phyloP scores from a whole-genome alignment of 1,140 invertebrate genomes.

The Brachionus rotundiformis region DNA sequence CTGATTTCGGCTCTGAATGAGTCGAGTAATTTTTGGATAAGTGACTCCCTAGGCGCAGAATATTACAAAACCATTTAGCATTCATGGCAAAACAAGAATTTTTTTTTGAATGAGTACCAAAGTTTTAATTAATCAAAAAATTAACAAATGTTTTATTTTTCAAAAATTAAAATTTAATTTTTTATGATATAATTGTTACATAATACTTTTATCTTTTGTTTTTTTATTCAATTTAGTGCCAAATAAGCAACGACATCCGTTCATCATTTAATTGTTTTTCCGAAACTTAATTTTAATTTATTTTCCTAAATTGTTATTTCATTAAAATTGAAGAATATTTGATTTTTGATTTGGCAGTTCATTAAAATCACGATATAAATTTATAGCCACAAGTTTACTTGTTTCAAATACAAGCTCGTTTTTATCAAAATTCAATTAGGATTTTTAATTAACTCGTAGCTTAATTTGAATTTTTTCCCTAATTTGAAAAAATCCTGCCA shows the following conservation, averaged over 20 bases:
- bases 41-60: neutral
- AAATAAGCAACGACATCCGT: neutral
- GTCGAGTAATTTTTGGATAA: neutral
- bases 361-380: neutral
- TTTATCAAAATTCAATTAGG: neutral
- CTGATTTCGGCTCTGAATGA: neutral
- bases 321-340: neutral
- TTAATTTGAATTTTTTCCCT: neutral
- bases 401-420: neutral
- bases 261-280: neutral
- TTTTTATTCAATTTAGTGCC: neutral
- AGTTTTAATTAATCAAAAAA: neutral
- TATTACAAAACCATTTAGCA: neutral
- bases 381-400: neutral
- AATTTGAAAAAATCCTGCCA: neutral
- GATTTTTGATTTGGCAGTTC: neutral
- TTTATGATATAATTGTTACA: neutral
- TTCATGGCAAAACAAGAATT: neutral
- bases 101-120: neutral
- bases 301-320: conserved; percentile 11
- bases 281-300: neutral
- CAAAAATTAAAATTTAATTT: neutral
- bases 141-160: neutral
- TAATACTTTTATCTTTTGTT: neutral
- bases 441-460: neutral